These are phyloP conservation scores for Gadus macrocephalus DNA, from an alignment of 2,113 vertebrate genomes.

Conservation along the genomic window DNA sequence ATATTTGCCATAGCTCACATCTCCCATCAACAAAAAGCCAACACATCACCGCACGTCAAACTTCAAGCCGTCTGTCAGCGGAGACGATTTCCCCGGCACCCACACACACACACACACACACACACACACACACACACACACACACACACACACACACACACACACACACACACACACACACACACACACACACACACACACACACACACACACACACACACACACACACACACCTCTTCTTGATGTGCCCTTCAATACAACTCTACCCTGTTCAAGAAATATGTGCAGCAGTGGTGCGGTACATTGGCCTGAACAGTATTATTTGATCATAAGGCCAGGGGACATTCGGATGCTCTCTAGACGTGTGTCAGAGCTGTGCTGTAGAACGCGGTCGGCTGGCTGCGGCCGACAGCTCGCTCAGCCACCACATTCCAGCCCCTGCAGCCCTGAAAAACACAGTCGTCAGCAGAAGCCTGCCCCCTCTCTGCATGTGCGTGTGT, in stretches of 20 bases:
- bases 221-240: too few species aligned
- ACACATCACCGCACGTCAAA: not conserved
- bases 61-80: too few species aligned
- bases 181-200: too few species aligned
- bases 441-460: constrained; percentile 41
- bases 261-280: too few species aligned
- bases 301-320: too few species aligned
- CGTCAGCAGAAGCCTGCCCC: constrained; percentile 53
- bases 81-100: too few species aligned
- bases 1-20: not conserved
- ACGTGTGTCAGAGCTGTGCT: constrained; percentile 5
- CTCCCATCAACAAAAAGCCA: not conserved
- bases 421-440: constrained; percentile 57
- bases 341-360: constrained; percentile 1
- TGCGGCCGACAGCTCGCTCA: not conserved
- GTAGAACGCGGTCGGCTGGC: constrained; percentile 13
- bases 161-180: too few species aligned
- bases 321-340: too few species aligned
- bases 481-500: too few species aligned
- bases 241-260: not conserved
- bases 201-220: too few species aligned
- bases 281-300: too few species aligned
- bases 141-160: too few species aligned
- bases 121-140: not conserved
- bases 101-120: not conserved